These are phyloP conservation scores for Esox lucius DNA, from an alignment of 2,797 vertebrate species.

Conservation along the genomic window DNA sequence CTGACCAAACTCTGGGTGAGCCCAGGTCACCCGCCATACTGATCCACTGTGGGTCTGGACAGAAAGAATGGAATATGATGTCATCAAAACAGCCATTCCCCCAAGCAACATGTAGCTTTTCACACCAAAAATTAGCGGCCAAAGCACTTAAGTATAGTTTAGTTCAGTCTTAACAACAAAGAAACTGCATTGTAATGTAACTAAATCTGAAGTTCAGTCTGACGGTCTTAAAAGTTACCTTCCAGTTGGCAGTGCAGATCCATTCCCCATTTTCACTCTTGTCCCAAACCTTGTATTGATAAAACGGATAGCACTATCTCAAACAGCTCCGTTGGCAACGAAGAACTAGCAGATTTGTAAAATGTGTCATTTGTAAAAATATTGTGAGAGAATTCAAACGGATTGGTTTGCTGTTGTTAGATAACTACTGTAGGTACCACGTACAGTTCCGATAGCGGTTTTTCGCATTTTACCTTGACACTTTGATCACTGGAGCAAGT, in stretches of 20 bases:
- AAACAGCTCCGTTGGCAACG: neutral
- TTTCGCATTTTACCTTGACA: constrained; percentile 97
- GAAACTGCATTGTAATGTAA: too few relatives aligned
- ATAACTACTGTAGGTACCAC: neutral
- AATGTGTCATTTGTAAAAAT: neutral
- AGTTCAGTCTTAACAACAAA: too few relatives aligned
- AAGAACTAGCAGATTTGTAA: neutral
- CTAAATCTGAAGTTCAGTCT: neutral
- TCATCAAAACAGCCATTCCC: neutral
- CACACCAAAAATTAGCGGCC: neutral
- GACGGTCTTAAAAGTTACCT: constrained; percentile 76
- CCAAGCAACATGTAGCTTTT: neutral
- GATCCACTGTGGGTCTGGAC: constrained; percentile 93
- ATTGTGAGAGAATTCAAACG: neutral
- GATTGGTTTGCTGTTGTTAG: neutral
- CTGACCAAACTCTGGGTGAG: constrained; percentile 98
- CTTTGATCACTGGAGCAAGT: constrained; percentile 98
- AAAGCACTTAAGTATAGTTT: too few relatives aligned
- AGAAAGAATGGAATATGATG: neutral
- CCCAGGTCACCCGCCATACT: constrained; percentile 98
- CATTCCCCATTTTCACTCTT: constrained; percentile 96
- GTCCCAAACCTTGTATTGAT: constrained; percentile 89
- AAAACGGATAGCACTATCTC: neutral
- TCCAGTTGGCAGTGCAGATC: constrained; percentile 98
- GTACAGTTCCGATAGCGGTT: constrained; percentile 57